Percentiles rank a stretch among this genome's conserved stretches.
These are phyloP conservation scores for Okapia johnstoni DNA, from an alignment of 2,113 vertebrate species.

Conservation along the genomic window DNA sequence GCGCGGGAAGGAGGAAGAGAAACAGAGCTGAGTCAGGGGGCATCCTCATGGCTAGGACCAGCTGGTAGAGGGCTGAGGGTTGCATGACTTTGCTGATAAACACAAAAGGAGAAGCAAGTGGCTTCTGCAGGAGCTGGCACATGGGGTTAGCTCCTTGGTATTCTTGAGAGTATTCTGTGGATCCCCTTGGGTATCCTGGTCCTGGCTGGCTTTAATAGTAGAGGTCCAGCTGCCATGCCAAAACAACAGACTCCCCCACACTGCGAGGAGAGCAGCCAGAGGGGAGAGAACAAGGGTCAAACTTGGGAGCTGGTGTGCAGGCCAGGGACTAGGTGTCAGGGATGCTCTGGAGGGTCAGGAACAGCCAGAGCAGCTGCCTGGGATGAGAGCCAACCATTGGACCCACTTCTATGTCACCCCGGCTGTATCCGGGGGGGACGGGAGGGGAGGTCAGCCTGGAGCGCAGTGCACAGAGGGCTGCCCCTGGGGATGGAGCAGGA, in stretches of 20 bases:
- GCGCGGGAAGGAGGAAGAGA: not conserved
- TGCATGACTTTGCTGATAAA: not conserved
- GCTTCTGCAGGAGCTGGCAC: not conserved
- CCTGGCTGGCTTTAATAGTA: not conserved
- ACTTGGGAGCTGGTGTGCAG: not conserved
- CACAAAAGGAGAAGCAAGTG: not conserved
- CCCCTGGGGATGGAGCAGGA: not conserved
- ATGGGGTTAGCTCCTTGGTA: rapidly evolving
- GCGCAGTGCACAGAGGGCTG: not conserved
- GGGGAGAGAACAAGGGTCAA: not conserved
- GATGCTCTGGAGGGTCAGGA: too few relatives aligned
- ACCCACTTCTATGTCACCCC: not conserved
- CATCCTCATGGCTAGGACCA: not conserved
- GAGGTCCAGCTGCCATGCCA: not conserved
- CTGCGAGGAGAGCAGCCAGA: not conserved
- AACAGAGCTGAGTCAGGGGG: not conserved
- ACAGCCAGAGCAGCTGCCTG: not conserved
- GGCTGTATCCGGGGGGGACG: rapidly evolving
- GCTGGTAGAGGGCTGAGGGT: not conserved
- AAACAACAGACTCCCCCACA: not conserved
- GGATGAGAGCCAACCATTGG: not conserved
- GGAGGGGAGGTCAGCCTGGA: not conserved
- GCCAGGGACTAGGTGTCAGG: not conserved
- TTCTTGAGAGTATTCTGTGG: not conserved
- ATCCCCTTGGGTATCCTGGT: not conserved